These are phyloP conservation scores for Lucilia sericata DNA, from an alignment of 1,140 invertebrate species.

Conservation along the genomic window DNA sequence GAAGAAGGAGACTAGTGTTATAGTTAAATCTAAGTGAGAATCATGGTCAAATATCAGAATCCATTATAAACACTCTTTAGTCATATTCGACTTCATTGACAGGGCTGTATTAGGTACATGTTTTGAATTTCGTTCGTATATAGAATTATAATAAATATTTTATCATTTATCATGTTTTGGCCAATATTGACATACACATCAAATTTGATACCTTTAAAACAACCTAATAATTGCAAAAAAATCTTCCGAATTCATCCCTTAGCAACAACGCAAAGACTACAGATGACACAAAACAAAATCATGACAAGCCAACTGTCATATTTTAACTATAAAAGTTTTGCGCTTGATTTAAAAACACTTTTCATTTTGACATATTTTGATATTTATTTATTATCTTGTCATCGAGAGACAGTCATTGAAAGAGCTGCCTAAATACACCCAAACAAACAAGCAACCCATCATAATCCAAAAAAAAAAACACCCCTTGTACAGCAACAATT, in stretches of 20 bases:
- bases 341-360: conserved; percentile 30
- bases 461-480: neutral
- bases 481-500: neutral
- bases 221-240: neutral
- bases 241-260: neutral
- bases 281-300: neutral
- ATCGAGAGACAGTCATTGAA: conserved; percentile 41
- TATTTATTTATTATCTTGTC: conserved; percentile 67
- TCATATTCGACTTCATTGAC: too few species aligned
- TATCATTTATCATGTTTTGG: too few species aligned
- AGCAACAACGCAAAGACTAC: neutral
- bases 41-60: too few species aligned
- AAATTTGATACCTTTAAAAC: neutral
- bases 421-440: conserved; percentile 51
- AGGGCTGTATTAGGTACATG: too few species aligned
- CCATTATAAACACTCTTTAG: too few species aligned
- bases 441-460: neutral
- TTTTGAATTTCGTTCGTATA: too few species aligned
- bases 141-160: too few species aligned
- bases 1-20: too few species aligned
- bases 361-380: conserved; percentile 65
- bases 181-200: too few species aligned
- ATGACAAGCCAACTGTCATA: neutral
- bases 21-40: too few species aligned
- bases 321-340: neutral